phyloP scores from a whole-genome alignment of 2,888 invertebrate genomes.

The Chromoteleia sp. region DNA sequence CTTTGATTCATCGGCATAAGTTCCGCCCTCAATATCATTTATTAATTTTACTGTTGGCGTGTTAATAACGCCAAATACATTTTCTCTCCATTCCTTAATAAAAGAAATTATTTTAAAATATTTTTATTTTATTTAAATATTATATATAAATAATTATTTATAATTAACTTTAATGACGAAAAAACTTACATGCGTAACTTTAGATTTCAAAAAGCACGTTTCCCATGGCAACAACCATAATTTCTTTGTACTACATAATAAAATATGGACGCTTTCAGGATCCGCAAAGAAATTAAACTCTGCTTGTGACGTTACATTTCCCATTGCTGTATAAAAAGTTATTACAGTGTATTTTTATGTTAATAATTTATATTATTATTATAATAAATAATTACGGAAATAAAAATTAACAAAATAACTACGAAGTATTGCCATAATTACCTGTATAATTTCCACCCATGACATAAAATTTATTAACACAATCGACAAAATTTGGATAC shows the following conservation, averaged over 20 bases:
- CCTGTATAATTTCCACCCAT: constrained; percentile 93
- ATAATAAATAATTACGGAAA: neutral
- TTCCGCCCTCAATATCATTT: constrained; percentile 77
- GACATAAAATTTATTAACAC: constrained; percentile 89
- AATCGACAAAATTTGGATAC: constrained; percentile 88
- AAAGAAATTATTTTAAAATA: no score
- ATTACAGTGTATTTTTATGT: no score
- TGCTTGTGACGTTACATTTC: constrained; percentile 87
- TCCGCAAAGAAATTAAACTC: constrained; percentile 92
- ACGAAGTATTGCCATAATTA: constrained; percentile 79
- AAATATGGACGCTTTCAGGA: constrained; percentile 91
- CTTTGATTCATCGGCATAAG: constrained; percentile 65
- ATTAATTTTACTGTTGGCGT: constrained; percentile 77
- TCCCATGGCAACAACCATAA: constrained; percentile 90
- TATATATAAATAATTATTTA: constrained; percentile 20
- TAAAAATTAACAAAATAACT: neutral
- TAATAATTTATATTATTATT: constrained; percentile 3
- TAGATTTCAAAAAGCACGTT: constrained; percentile 84
- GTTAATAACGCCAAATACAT: constrained; percentile 78
- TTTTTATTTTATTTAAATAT: constrained; percentile 3
- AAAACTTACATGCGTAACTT: constrained; percentile 82
- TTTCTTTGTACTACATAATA: constrained; percentile 87
- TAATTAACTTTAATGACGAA: no score
- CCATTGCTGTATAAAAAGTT: constrained; percentile 78
- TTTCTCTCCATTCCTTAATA: constrained; percentile 80